phyloP scores from a whole-genome alignment of 2,113 vertebrate genomes.

The Austrofundulus limnaeus region DNA sequence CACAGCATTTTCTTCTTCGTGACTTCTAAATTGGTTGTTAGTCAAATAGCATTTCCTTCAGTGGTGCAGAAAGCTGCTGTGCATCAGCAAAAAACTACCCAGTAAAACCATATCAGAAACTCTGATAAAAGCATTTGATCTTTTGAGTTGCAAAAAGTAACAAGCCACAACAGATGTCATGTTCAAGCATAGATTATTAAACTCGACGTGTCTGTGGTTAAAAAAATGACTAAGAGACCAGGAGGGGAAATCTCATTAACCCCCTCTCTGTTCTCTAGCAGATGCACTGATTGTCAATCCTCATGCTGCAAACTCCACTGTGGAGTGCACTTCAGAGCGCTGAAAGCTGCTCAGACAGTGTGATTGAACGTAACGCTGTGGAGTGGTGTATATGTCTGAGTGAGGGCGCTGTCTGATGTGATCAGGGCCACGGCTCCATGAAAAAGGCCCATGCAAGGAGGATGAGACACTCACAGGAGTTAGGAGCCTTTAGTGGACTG shows the following conservation, averaged over 20 bases:
- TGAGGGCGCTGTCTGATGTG: slow-evolving; percentile 19
- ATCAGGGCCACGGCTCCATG: slow-evolving; percentile 19
- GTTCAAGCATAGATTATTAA: slow-evolving; percentile 21
- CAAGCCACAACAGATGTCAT: slow-evolving; percentile 26
- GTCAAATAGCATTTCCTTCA: background rate
- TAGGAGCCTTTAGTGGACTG: slow-evolving; percentile 21
- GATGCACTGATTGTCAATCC: slow-evolving; percentile 63
- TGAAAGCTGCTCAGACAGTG: slow-evolving; percentile 43
- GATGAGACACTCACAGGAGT: slow-evolving; percentile 27
- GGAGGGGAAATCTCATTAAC: slow-evolving; percentile 60
- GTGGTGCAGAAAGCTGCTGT: background rate
- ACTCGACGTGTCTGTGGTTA: slow-evolving; percentile 27
- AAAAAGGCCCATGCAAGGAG: slow-evolving; percentile 11
- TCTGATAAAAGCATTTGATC: slow-evolving; percentile 3
- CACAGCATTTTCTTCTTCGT: too few species aligned
- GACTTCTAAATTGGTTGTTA: too few species aligned
- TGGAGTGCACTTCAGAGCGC: slow-evolving; percentile 58
- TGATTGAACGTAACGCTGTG: slow-evolving; percentile 36
- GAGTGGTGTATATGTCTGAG: slow-evolving; percentile 23
- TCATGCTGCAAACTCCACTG: slow-evolving; percentile 48
- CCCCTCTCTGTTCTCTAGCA: slow-evolving; percentile 53
- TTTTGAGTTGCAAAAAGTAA: slow-evolving; percentile 2
- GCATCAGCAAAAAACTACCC: background rate
- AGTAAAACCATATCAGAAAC: background rate
- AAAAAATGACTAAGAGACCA: slow-evolving; percentile 41